phyloP scores from a whole-genome alignment of 2,797 vertebrate genomes.

The Distichodus sexfasciatus region DNA sequence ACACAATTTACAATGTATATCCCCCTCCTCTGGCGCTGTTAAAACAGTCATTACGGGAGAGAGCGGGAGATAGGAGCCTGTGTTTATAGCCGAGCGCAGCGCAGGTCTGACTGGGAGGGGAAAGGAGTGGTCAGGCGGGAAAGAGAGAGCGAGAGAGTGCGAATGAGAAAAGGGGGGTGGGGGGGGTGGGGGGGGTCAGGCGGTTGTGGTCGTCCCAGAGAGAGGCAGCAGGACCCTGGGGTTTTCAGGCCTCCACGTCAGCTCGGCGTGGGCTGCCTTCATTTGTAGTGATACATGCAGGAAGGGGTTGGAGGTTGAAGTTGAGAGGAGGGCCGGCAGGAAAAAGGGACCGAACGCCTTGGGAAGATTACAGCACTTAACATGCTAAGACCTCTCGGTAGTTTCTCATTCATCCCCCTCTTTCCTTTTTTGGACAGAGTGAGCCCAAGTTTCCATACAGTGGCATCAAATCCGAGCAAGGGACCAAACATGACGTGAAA shows the following conservation, averaged over 20 bases:
- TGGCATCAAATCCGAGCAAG: conserved; percentile 61
- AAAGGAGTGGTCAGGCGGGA: not conserved
- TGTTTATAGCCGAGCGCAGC: conserved; percentile 79
- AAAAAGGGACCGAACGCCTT: conserved; percentile 79
- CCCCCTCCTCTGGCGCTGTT: conserved; percentile 68
- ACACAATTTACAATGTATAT: conserved; percentile 96
- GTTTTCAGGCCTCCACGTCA: conserved; percentile 64
- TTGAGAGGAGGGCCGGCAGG: conserved; percentile 87
- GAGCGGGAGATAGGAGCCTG: conserved; percentile 74
- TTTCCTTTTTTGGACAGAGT: conserved; percentile 50
- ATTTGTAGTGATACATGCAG: conserved; percentile 82
- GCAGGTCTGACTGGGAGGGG: conserved; percentile 64
- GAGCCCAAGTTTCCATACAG: conserved; percentile 66
- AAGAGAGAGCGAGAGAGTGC: conserved; percentile 32
- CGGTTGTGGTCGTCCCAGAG: conserved; percentile 65
- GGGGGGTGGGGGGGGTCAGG: conserved; percentile 61
- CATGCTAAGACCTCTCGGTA: conserved; percentile 76
- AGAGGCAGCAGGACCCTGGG: conserved; percentile 62
- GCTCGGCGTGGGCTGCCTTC: conserved; percentile 77
- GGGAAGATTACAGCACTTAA: conserved; percentile 84
- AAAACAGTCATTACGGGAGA: conserved; percentile 90
- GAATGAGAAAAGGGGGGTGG: conserved; percentile 25
- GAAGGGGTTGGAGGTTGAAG: conserved; percentile 89
- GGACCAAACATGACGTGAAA: conserved; percentile 77
- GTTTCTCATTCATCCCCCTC: conserved; percentile 65